Conservation (phyloP, 2,113 vertebrate species). For the Lampris megalopsis region DNA sequence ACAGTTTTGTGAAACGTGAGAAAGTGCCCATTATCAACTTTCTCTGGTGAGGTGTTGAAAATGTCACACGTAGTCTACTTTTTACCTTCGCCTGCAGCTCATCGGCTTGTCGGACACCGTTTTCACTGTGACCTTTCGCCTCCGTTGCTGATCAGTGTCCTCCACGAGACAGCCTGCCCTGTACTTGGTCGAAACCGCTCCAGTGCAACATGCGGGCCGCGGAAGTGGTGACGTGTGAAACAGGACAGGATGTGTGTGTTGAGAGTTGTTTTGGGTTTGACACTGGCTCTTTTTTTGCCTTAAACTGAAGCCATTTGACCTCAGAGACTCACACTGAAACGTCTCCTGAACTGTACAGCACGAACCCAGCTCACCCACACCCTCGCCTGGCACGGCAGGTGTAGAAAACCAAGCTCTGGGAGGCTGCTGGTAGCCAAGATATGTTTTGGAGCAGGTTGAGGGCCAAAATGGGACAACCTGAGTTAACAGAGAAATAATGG, state of each 20-base stretch:
- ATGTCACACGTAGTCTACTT: too few species aligned
- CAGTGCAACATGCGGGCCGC: background rate
- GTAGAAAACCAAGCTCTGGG: background rate
- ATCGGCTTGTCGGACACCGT: too few species aligned
- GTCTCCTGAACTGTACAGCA: conserved; percentile 15
- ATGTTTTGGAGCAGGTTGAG: background rate
- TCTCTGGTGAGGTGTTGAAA: too few species aligned
- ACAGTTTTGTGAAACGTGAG: too few species aligned
- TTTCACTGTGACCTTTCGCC: too few species aligned
- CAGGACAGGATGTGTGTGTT: conserved; percentile 47
- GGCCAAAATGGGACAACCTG: too few species aligned
- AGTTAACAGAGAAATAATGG: too few species aligned
- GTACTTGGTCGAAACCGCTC: too few species aligned
- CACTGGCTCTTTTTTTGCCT: conserved; percentile 53
- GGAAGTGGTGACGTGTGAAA: conserved; percentile 63
- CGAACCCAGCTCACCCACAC: conserved; percentile 24
- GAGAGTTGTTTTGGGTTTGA: conserved; percentile 64
- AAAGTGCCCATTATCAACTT: too few species aligned
- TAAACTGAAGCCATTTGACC: conserved; percentile 53
- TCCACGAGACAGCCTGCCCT: too few species aligned
- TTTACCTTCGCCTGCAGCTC: too few species aligned
- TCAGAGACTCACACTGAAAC: conserved; percentile 51
- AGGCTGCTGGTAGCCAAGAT: background rate
- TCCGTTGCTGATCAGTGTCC: too few species aligned
- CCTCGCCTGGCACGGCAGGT: background rate